phyloP scores from a whole-genome alignment of 1,140 invertebrate species.

The Drosophila biarmipes region DNA sequence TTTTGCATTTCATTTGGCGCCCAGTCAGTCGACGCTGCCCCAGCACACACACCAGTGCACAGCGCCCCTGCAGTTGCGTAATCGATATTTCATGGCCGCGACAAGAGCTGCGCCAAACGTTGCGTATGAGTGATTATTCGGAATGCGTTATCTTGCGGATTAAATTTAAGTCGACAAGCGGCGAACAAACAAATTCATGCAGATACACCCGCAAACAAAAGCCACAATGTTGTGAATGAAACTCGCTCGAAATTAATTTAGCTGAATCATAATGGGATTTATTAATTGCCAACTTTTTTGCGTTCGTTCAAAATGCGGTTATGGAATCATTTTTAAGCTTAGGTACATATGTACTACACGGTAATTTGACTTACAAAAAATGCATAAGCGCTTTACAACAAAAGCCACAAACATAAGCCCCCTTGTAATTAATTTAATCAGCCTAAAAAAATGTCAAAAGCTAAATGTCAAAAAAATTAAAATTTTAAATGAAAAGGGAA shows the following conservation, averaged over 20 bases:
- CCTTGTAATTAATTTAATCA: background rate
- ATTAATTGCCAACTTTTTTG: background rate
- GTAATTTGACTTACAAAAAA: background rate
- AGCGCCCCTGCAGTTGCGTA: constrained; percentile 52
- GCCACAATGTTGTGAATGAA: constrained; percentile 25
- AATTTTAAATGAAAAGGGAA: background rate
- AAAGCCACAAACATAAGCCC: background rate
- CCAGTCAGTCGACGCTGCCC: constrained; percentile 41
- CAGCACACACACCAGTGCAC: background rate
- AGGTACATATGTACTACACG: background rate
- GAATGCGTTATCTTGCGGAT: constrained; percentile 33
- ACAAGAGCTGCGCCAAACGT: constrained; percentile 53
- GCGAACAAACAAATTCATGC: constrained; percentile 19
- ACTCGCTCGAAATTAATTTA: background rate
- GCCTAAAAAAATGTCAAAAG: background rate
- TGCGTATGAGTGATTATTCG: constrained; percentile 77
- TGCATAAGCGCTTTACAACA: background rate
- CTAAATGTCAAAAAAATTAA: background rate
- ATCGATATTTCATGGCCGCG: constrained; percentile 77
- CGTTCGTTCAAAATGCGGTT: background rate
- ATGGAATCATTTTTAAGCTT: background rate
- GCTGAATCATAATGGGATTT: constrained; percentile 4
- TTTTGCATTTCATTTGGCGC: constrained; percentile 55
- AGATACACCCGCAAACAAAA: background rate
- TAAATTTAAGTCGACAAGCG: constrained; percentile 32